phyloP scores from a whole-genome alignment of 2,113 vertebrate species.

The Epinephelus moara region DNA sequence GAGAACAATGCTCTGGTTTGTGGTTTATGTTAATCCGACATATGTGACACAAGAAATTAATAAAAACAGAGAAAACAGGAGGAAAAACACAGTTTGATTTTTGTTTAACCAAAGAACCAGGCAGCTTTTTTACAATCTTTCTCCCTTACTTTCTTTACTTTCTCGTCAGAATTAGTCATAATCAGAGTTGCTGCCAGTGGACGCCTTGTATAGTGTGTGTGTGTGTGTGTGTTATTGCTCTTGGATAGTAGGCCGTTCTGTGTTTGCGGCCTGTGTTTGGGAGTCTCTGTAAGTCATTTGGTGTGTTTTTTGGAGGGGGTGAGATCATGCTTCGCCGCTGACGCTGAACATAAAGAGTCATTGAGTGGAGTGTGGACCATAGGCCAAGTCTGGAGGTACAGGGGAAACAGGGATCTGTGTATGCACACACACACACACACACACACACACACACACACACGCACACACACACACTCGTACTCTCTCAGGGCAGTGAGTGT shows the following conservation, averaged over 20 bases:
- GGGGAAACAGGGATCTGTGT: slow-evolving; percentile 69
- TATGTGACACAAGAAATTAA: background rate
- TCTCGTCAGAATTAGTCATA: slow-evolving; percentile 65
- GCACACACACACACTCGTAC: slow-evolving; percentile 30
- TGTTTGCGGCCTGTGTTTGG: slow-evolving; percentile 74
- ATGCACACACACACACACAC: slow-evolving; percentile 44
- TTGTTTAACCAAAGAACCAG: slow-evolving; percentile 27
- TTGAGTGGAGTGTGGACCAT: slow-evolving; percentile 80
- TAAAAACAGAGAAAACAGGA: background rate
- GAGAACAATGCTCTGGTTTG: background rate
- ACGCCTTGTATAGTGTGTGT: slow-evolving; percentile 27
- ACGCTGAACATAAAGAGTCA: slow-evolving; percentile 85
- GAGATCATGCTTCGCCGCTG: slow-evolving; percentile 84
- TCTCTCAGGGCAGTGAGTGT: slow-evolving; percentile 78
- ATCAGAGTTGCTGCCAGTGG: slow-evolving; percentile 46
- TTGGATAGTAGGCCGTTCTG: slow-evolving; percentile 66
- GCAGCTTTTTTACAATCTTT: slow-evolving; percentile 2
- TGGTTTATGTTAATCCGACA: background rate
- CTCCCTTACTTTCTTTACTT: slow-evolving; percentile 41
- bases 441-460: slow-evolving; percentile 42
- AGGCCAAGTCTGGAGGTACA: slow-evolving; percentile 82
- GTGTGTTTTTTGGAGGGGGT: slow-evolving; percentile 81
- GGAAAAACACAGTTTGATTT: background rate
- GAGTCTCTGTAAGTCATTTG: slow-evolving; percentile 79
- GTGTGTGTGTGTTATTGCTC: slow-evolving; percentile 67